Conservation (phyloP, 2,888 invertebrate genomes). For the Meteorus cinctellus region DNA sequence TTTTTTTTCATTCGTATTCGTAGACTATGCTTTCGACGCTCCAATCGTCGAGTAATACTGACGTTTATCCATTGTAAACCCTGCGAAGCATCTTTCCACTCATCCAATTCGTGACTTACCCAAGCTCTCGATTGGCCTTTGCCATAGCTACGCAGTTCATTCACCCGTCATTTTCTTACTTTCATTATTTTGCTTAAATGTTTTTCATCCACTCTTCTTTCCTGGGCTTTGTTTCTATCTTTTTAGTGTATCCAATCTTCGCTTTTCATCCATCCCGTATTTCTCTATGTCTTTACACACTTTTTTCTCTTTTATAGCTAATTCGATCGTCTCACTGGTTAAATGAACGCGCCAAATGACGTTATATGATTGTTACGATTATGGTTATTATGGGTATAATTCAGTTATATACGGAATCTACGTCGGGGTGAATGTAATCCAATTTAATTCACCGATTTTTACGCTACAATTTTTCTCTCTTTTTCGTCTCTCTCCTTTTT, state of each 20-base stretch:
- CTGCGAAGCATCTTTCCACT: slow-evolving; percentile 26
- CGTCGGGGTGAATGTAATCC: slow-evolving; percentile 47
- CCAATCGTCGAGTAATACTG: slow-evolving; percentile 25
- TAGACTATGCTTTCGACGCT: slow-evolving; percentile 15
- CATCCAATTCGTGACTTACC: slow-evolving; percentile 13
- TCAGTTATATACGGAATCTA: slow-evolving; percentile 44
- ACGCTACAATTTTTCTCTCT: slow-evolving; percentile 7
- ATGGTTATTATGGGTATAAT: slow-evolving; percentile 49
- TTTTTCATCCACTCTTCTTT: slow-evolving; percentile 33
- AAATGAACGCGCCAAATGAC: slow-evolving; percentile 34
- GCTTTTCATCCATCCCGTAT: background rate
- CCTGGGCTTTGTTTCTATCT: slow-evolving; percentile 24
- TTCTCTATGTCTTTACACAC: slow-evolving; percentile 17
- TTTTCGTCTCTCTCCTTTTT: background rate
- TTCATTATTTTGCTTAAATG: slow-evolving; percentile 23
- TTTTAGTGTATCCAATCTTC: background rate
- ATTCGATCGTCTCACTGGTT: slow-evolving; percentile 29
- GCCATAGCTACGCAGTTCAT: slow-evolving; percentile 25
- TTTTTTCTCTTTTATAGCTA: slow-evolving; percentile 3
- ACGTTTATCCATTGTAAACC: slow-evolving; percentile 47
- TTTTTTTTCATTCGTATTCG: slow-evolving; percentile 17
- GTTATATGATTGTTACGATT: slow-evolving; percentile 42
- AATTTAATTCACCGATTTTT: slow-evolving; percentile 47
- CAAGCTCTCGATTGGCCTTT: background rate
- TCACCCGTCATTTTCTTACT: slow-evolving; percentile 30